Evolutionary conservation across 2,113 vertebrate species (phyloP).

Genomic region (Mustela lutreola): DNA sequence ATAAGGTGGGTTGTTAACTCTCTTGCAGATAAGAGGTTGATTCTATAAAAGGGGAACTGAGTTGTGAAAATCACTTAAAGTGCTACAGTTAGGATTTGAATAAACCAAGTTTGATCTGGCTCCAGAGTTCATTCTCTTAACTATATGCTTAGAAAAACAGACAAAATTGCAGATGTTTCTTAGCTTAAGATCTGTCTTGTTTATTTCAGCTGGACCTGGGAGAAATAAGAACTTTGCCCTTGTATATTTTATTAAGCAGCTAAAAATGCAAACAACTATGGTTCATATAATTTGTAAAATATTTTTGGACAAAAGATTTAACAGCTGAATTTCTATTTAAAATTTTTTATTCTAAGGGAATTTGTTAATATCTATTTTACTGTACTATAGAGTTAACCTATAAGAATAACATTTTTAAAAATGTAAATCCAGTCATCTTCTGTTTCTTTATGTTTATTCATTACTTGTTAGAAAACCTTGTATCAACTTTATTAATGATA

Average conservation of each 20-base stretch:
- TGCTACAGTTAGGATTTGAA: neutral
- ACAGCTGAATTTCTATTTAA: slow-evolving; percentile 54
- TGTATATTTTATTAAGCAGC: slow-evolving; percentile 62
- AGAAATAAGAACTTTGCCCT: slow-evolving; percentile 53
- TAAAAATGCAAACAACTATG: slow-evolving; percentile 41
- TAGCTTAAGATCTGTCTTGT: neutral
- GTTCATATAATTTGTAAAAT: slow-evolving; percentile 57
- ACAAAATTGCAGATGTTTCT: slow-evolving; percentile 44
- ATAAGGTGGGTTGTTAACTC: neutral
- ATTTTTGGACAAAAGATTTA: slow-evolving; percentile 42
- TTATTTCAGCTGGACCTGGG: slow-evolving; percentile 52
- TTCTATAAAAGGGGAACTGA: neutral
- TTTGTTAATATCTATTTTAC: slow-evolving; percentile 19
- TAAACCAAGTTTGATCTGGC: neutral
- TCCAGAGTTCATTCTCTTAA: neutral
- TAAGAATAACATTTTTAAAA: neutral
- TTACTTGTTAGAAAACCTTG: neutral
- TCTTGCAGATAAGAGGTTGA: neutral
- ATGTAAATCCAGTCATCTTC: neutral
- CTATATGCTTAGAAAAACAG: slow-evolving; percentile 56
- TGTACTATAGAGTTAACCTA: neutral
- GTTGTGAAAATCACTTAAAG: neutral
- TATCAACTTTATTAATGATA: neutral
- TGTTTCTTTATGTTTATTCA: neutral
- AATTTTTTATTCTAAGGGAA: neutral